These are phyloP conservation scores for Brachionus calyciflorus DNA, from an alignment of 1,140 invertebrate species.

Conservation along the genomic window DNA sequence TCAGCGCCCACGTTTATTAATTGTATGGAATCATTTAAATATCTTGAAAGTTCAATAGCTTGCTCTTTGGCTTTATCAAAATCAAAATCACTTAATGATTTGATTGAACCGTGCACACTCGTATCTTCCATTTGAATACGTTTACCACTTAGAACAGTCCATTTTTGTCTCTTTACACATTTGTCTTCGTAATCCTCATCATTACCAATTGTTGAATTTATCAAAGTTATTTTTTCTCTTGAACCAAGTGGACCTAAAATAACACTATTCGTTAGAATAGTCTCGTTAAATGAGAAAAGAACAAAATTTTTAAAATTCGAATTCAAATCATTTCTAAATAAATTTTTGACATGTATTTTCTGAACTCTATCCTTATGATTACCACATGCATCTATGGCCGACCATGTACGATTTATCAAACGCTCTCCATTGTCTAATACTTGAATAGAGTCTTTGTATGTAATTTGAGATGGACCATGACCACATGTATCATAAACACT, in stretches of 20 bases:
- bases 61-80: not conserved
- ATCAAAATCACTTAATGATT: not conserved
- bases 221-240: not conserved
- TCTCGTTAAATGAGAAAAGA: not conserved
- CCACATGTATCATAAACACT: not conserved
- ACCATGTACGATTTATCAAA: not conserved
- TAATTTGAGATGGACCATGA: constrained; percentile 18
- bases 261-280: not conserved
- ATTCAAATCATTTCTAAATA: not conserved
- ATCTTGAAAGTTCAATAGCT: not conserved
- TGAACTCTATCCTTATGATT: not conserved
- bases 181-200: not conserved
- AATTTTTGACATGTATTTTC: not conserved
- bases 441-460: not conserved
- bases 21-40: not conserved
- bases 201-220: constrained; percentile 2
- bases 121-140: not conserved
- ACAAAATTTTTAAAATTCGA: not conserved
- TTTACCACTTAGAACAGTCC: not conserved
- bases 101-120: not conserved
- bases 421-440: not conserved
- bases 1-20: not conserved
- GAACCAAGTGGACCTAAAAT: not conserved
- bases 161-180: not conserved
- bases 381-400: not conserved